Conservation (phyloP, 2,888 invertebrate genomes). For the Coleophora deauratella region DNA sequence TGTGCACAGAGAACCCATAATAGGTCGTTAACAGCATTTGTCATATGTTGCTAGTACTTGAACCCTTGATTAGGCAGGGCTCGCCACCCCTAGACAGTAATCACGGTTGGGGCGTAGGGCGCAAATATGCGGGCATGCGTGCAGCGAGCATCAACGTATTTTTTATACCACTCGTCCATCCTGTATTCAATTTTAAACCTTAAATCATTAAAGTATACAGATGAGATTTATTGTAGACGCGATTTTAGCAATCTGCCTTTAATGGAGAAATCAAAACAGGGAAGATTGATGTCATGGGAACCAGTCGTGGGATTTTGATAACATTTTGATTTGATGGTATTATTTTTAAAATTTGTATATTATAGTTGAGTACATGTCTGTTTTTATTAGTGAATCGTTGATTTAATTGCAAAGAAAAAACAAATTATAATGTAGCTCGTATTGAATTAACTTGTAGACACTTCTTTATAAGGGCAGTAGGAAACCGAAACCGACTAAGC, state of each 20-base stretch:
- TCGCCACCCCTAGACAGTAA: constrained; percentile 35
- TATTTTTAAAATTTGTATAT: constrained; percentile 9
- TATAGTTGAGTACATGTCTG: no score
- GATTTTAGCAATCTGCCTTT: constrained; percentile 49
- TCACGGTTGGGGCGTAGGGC: constrained; percentile 43
- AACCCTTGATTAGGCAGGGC: constrained; percentile 38
- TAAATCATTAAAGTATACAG: no score
- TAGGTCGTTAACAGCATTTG: constrained; percentile 24
- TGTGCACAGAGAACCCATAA: constrained; percentile 6
- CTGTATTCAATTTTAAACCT: not conserved
- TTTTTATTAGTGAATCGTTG: no score
- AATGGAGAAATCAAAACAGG: constrained; percentile 61
- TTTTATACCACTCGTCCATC: constrained; percentile 19
- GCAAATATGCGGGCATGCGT: constrained; percentile 54
- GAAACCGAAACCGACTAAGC: no score
- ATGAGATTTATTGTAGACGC: not conserved
- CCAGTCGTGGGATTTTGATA: constrained; percentile 41
- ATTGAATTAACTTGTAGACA: no score
- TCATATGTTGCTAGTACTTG: constrained; percentile 29
- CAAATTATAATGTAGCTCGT: no score
- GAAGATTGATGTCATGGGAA: constrained; percentile 64
- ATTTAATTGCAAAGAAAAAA: no score
- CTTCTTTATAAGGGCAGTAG: no score
- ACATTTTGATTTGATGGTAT: constrained; percentile 22
- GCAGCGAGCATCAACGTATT: constrained; percentile 32